Evolutionary conservation across 2,888 invertebrate species (phyloP).

Genomic region (Oligia strigilis): DNA sequence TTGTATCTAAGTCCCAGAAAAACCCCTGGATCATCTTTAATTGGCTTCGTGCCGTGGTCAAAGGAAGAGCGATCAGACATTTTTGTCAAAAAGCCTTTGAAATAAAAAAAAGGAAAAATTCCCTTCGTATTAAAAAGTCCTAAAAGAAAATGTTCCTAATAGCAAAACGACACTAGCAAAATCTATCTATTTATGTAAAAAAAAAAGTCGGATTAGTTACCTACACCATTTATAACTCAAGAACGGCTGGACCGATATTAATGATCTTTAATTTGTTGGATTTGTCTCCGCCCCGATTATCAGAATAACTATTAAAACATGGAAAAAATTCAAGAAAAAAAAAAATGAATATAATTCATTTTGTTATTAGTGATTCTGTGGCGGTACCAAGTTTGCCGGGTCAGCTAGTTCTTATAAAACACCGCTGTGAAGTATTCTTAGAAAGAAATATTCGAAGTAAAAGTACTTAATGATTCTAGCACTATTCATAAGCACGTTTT

Average conservation of each 20-base stretch:
- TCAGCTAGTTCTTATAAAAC: neutral
- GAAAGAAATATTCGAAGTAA: constrained; percentile 1
- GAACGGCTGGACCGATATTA: neutral
- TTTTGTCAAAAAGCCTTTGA: neutral
- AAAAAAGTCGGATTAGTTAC: neutral
- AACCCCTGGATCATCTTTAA: neutral
- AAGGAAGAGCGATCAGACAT: neutral
- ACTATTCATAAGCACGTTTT: constrained; percentile 42
- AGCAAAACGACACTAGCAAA: neutral
- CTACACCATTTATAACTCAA: neutral
- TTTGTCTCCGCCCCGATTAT: neutral
- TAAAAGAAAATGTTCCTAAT: neutral
- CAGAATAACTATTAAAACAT: neutral
- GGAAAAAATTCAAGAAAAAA: neutral
- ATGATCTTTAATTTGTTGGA: no score
- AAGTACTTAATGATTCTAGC: constrained; percentile 4
- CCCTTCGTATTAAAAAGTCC: neutral
- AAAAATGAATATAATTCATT: no score
- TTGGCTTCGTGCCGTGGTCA: neutral
- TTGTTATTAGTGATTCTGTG: neutral
- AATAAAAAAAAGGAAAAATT: neutral
- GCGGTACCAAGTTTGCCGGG: neutral
- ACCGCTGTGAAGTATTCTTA: neutral
- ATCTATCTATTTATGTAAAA: neutral
- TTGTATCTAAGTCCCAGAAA: neutral